Evolutionary conservation across 2,113 vertebrate species (phyloP), one percentile per base, ranked within the genome.

Genomic region (Beaufortia kweichowensis): DNA sequence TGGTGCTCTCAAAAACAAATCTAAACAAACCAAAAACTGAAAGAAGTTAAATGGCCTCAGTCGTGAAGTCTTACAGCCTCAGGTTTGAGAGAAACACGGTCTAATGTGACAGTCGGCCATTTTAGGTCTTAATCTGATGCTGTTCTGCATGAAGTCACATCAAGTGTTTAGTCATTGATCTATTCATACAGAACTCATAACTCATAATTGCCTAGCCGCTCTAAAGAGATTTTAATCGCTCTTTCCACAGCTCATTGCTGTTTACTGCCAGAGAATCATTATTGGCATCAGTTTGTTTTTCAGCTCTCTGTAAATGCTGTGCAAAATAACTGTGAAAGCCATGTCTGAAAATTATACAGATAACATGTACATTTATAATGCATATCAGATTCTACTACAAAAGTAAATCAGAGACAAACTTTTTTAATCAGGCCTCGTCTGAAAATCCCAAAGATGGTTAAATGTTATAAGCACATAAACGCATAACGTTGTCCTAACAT

Each of bases 91-190:
- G 21, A 35, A 69, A 17, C 28, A 9, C 19, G 50, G 19, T 70
- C 29, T 24, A n/a, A 23, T 55, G 67, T 31, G 21, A 14, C 46
- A 33, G 31, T 55, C 48, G 17, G 33, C 21, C 68, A 71, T 59
- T 71, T 71, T 57, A 71, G 67, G 50, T 56, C 48, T 70, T 56
- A 70, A 56, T 70, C 67, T 70, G 67, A 56, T 56, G 67, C 67
- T 35, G 50, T 70, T 70, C 50, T 39, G 67, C 48, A 56, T 56
- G 48, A 53, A 68, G 65, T 14, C 46, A 33, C 14, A 68, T 68
- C 65, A 70, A 56, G 50, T 35, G 67, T 14, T 70, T 24, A 31
- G 67, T 7, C 35, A 70, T 70, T 70, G 50, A 70, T 70, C 31
- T 53, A 39, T 39, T 39, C 29, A 70, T 35, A 39, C 50, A 70